Percentiles rank a stretch among this genome's conserved stretches.
Conservation (phyloP, 2,113 vertebrate genomes). For the Seriola dumerili region DNA sequence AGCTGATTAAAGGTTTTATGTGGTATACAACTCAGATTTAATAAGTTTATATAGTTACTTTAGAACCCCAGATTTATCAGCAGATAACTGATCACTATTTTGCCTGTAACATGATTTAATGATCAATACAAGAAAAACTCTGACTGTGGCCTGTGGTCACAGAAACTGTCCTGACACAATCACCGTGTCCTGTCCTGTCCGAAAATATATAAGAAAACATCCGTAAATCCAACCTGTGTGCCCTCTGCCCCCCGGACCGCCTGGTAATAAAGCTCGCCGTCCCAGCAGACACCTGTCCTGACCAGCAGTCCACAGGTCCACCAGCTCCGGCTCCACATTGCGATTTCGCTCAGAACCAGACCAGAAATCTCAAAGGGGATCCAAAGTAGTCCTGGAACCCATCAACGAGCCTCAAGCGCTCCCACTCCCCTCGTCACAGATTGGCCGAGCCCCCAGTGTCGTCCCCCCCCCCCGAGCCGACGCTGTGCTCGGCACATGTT, state of each 20-base stretch:
- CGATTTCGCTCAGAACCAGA: conserved; percentile 6
- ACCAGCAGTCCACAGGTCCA: conserved; percentile 66
- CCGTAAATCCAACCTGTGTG: conserved; percentile 63
- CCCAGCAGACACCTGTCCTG: conserved; percentile 30
- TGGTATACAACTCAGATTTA: neutral
- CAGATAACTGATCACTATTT: neutral
- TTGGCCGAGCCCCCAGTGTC: conserved; percentile 41
- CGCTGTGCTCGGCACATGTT: conserved; percentile 39
- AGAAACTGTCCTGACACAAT: neutral
- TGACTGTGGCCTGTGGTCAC: no score
- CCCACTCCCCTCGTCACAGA: conserved; percentile 57
- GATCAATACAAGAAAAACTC: neutral
- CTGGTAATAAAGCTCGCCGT: conserved; percentile 22
- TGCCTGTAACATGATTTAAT: neutral
- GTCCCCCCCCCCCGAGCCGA: neutral
- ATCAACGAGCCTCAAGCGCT: neutral
- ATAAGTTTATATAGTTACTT: neutral
- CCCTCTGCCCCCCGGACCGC: neutral
- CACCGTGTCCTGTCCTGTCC: no score
- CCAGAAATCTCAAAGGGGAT: neutral
- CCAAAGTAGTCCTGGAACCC: neutral
- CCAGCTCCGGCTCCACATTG: conserved; percentile 67
- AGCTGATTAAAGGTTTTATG: no score
- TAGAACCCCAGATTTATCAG: neutral
- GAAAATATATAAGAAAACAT: neutral